A percentile compares a stretch with the other conserved stretches of the same genome.
These are phyloP conservation scores for Pecten maximus DNA, from an alignment of 2,888 invertebrate genomes.

Conservation along the genomic window DNA sequence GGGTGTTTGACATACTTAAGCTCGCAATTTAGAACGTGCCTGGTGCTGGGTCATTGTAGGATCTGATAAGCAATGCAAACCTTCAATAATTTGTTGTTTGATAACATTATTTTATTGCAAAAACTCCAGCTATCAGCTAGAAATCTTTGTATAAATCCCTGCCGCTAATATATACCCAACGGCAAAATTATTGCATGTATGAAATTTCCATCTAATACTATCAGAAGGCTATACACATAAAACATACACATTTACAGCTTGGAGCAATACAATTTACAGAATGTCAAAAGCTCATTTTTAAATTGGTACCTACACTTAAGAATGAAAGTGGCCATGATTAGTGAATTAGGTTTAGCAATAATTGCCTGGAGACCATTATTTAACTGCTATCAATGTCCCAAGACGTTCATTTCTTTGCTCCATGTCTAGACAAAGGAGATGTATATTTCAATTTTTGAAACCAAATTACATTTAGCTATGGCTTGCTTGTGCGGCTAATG, in stretches of 20 bases:
- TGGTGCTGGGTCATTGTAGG: background rate
- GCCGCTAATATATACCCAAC: background rate
- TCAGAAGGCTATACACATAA: background rate
- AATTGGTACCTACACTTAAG: slow-evolving; percentile 18
- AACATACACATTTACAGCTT: background rate
- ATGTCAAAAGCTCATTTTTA: background rate
- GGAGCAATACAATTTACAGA: background rate
- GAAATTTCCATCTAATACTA: background rate
- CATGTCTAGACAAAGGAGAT: slow-evolving; percentile 14
- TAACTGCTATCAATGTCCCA: slow-evolving; percentile 1
- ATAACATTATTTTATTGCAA: background rate
- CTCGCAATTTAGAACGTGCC: background rate
- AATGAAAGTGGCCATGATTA: slow-evolving; percentile 25
- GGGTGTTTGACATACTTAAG: background rate
- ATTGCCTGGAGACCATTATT: background rate
- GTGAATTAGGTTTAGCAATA: background rate
- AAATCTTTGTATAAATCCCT: background rate
- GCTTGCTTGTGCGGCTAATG: background rate
- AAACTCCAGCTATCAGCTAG: background rate
- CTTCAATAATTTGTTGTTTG: background rate
- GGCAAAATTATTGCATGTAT: background rate
- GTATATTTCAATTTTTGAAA: slow-evolving; percentile 33
- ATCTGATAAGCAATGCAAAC: background rate
- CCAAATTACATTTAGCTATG: slow-evolving; percentile 11
- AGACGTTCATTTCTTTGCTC: background rate